Evolutionary conservation across 2,888 invertebrate genomes (phyloP).

Genomic region (Netelia virgata): DNA sequence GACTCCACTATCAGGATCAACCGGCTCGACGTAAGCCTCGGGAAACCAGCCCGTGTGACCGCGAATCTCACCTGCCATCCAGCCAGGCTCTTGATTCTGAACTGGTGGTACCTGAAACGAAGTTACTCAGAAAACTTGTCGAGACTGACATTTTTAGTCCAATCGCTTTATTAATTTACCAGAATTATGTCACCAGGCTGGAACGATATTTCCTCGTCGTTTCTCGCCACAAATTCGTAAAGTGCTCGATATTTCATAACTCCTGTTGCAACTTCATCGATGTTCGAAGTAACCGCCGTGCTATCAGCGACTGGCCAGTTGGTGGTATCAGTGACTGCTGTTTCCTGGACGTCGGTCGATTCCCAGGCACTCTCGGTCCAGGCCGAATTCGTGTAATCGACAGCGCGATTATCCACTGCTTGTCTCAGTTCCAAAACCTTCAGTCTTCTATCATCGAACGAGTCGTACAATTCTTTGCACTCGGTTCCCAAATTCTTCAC

Average conservation of each 20-base stretch:
- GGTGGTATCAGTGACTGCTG: constrained; percentile 85
- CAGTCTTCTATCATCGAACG: constrained; percentile 89
- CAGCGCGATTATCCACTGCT: constrained; percentile 84
- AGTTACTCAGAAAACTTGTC: background rate
- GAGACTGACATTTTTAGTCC: too few species aligned
- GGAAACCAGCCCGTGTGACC: constrained; percentile 99
- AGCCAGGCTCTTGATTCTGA: constrained; percentile 98
- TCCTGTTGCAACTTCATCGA: constrained; percentile 85
- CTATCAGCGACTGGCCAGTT: constrained; percentile 78
- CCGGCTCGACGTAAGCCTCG: constrained; percentile 95
- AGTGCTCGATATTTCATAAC: constrained; percentile 93
- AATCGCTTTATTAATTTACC: constrained; percentile 83
- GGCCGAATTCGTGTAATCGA: constrained; percentile 85
- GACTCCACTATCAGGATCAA: constrained; percentile 85
- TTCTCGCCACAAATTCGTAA: constrained; percentile 97
- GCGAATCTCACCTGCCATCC: constrained; percentile 96
- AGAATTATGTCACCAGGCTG: constrained; percentile 97
- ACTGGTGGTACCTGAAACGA: constrained; percentile 88
- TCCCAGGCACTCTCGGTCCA: constrained; percentile 89
- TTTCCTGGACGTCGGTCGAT: constrained; percentile 75
- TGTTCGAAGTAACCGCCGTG: constrained; percentile 79
- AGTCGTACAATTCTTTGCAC: constrained; percentile 89
- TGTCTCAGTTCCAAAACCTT: constrained; percentile 87
- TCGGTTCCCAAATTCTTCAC: constrained; percentile 89
- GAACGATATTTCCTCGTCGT: constrained; percentile 96